Conservation (phyloP, 2,797 vertebrate species). For the Myoxocephalus aenaeus region DNA sequence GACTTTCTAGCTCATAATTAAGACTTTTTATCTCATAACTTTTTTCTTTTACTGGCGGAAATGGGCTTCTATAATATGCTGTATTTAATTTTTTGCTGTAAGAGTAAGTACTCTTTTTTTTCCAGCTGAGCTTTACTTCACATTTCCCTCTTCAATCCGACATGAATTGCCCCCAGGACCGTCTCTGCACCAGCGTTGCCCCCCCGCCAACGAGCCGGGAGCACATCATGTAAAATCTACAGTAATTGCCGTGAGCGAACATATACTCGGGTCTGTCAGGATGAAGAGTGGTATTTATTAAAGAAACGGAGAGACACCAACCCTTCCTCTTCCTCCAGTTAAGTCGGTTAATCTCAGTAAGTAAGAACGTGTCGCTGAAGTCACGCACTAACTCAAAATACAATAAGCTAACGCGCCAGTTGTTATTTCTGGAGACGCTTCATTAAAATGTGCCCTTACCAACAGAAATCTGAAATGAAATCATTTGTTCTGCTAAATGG, state of each 20-base stretch:
- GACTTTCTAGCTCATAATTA: too few relatives aligned
- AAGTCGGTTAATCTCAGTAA: slow-evolving; percentile 18
- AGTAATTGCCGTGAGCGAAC: slow-evolving; percentile 59
- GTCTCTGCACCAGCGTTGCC: slow-evolving; percentile 23
- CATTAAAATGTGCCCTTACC: slow-evolving; percentile 14
- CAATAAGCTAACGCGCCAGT: slow-evolving; percentile 25
- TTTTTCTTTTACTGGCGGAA: too few relatives aligned
- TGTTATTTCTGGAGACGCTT: not conserved
- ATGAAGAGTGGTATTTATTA: slow-evolving; percentile 3
- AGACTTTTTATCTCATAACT: too few relatives aligned
- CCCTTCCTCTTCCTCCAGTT: slow-evolving; percentile 10
- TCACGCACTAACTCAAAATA: not conserved
- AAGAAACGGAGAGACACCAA: not conserved
- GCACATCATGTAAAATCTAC: slow-evolving; percentile 34
- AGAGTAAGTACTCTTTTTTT: not conserved
- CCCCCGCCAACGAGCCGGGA: slow-evolving; percentile 34
- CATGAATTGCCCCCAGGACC: slow-evolving; percentile 43
- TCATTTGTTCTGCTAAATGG: not conserved
- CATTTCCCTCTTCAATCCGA: slow-evolving; percentile 14
- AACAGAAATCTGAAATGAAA: slow-evolving; percentile 2
- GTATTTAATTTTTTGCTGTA: not conserved
- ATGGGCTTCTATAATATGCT: not conserved
- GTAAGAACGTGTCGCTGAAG: slow-evolving; percentile 16
- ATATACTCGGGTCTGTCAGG: slow-evolving; percentile 31
- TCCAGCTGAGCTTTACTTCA: slow-evolving; percentile 12